Conservation (phyloP, 1,140 invertebrate species). For the Bombus pascuorum region DNA sequence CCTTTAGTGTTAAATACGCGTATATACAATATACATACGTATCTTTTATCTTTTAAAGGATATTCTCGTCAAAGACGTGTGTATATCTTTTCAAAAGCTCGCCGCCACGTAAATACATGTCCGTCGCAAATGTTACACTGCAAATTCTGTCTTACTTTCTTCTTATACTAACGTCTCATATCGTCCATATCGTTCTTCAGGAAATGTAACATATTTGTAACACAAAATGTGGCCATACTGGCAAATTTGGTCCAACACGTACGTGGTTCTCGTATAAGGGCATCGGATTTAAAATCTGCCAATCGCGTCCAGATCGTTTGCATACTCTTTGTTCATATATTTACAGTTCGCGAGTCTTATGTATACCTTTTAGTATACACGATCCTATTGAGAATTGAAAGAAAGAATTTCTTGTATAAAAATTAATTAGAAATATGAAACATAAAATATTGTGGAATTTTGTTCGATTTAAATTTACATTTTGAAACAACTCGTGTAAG, state of each 20-base stretch:
- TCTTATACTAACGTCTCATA: constrained; percentile 49
- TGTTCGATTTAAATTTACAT: not conserved
- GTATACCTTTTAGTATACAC: too few relatives aligned
- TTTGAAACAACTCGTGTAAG: not conserved
- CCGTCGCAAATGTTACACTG: constrained; percentile 52
- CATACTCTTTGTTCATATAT: not conserved
- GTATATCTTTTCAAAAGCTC: not conserved
- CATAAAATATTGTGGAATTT: not conserved
- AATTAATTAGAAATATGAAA: too few relatives aligned
- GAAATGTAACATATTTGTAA: constrained; percentile 62
- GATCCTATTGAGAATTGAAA: too few relatives aligned
- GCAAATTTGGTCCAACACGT: constrained; percentile 71
- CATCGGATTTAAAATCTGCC: constrained; percentile 68
- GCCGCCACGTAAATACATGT: constrained; percentile 3
- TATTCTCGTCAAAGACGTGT: not conserved
- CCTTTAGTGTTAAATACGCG: not conserved
- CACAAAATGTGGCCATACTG: constrained; percentile 46
- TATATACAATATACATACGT: not conserved
- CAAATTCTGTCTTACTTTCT: constrained; percentile 18
- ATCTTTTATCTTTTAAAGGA: not conserved
- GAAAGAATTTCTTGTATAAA: too few relatives aligned
- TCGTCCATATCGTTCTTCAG: constrained; percentile 42
- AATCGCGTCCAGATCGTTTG: constrained; percentile 50
- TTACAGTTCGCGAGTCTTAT: constrained; percentile 7
- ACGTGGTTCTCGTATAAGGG: constrained; percentile 64